A percentile compares a stretch with the other conserved stretches of the same genome.
Conservation (phyloP, 2,113 vertebrate genomes). For the Ptilorrhoa leucosticta region DNA sequence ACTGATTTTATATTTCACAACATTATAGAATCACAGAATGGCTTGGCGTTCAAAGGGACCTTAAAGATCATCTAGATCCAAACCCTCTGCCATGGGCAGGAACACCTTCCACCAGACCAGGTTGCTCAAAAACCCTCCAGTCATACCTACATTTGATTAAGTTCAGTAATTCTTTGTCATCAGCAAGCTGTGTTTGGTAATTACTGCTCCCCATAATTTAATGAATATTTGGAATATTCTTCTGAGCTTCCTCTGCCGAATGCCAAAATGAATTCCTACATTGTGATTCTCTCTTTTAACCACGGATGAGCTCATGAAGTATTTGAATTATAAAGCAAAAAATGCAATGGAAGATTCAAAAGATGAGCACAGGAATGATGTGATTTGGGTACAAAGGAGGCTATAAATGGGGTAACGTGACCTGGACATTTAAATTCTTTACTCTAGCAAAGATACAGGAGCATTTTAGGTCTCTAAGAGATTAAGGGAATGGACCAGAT, state of each 20-base stretch:
- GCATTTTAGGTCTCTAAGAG: background rate
- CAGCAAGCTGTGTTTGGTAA: background rate
- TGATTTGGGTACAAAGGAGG: background rate
- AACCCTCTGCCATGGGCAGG: background rate
- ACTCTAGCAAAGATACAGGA: background rate
- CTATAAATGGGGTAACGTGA: background rate
- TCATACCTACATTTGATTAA: background rate
- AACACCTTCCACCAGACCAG: background rate
- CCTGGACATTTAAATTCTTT: background rate
- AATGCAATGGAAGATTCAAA: background rate
- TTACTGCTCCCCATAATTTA: background rate
- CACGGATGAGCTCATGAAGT: background rate
- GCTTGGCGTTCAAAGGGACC: fast-evolving
- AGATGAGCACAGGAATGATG: background rate
- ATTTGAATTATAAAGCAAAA: background rate
- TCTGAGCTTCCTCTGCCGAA: background rate
- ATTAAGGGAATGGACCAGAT: background rate
- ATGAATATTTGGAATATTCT: background rate
- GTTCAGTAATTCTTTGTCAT: background rate
- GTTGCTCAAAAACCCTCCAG: background rate
- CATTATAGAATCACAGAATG: background rate
- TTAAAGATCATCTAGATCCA: background rate
- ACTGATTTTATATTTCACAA: background rate
- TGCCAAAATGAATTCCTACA: background rate
- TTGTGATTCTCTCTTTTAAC: background rate